Conservation (phyloP, 2,888 invertebrate species). For the Capitulum mitella region DNA sequence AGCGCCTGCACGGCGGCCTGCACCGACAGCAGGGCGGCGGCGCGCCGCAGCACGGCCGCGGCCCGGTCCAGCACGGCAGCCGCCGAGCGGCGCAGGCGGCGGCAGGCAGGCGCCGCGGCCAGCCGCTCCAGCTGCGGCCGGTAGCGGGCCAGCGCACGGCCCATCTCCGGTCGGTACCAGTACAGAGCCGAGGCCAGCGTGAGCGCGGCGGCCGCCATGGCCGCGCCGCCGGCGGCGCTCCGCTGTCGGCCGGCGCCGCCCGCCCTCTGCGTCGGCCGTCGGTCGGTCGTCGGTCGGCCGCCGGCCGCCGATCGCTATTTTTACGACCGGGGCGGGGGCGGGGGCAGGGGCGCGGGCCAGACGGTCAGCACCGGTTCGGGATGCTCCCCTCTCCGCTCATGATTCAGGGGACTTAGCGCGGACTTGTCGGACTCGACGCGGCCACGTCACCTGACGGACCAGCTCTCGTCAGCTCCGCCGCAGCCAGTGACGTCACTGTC, state of each 20-base stretch:
- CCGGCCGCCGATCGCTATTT: background rate
- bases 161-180: background rate
- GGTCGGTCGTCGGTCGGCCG: too few species aligned
- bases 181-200: background rate
- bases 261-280: background rate
- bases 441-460: too few species aligned
- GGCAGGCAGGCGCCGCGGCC: background rate
- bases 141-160: background rate
- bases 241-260: too few species aligned
- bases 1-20: too few species aligned
- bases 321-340: background rate
- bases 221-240: background rate
- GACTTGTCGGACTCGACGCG: too few species aligned
- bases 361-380: too few species aligned
- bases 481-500: too few species aligned
- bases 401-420: too few species aligned
- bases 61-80: background rate
- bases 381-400: too few species aligned
- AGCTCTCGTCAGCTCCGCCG: too few species aligned
- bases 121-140: background rate
- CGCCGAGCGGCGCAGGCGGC: background rate
- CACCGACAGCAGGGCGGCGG: background rate
- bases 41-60: too few species aligned
- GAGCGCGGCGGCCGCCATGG: background rate
- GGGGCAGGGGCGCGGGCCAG: too few species aligned